phyloP scores from a whole-genome alignment of 2,113 vertebrate species.

The Malurus melanocephalus region DNA sequence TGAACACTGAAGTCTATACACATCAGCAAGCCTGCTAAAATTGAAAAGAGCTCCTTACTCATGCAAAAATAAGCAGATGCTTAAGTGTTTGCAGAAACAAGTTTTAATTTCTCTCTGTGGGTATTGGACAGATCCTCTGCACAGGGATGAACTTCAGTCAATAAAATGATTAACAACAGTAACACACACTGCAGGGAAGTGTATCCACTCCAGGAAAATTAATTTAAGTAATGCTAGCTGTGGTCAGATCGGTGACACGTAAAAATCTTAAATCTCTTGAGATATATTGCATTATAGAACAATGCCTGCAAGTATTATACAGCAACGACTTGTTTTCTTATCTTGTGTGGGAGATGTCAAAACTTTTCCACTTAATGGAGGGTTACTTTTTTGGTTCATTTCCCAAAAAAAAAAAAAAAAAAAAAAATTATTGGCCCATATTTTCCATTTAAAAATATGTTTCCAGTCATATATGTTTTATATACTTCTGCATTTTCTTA shows the following conservation, averaged over 20 bases:
- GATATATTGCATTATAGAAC: not conserved
- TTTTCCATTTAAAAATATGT: not conserved
- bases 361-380: not conserved
- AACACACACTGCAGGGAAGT: not conserved
- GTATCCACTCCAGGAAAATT: not conserved
- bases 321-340: not conserved
- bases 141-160: not conserved
- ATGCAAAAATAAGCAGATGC: not conserved
- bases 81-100: not conserved
- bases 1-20: not conserved
- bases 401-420: accelerated
- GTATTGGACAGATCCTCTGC: not conserved
- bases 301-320: not conserved
- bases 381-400: not conserved
- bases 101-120: not conserved
- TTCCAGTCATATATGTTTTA: not conserved
- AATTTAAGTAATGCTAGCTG: not conserved
- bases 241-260: not conserved
- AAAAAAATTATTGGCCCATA: not conserved
- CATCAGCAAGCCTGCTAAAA: not conserved
- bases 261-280: not conserved
- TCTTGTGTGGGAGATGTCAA: not conserved
- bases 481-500: not conserved
- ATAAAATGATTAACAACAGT: not conserved
- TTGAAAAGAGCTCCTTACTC: not conserved